A percentile compares a stretch with the other conserved stretches of the same genome.
phyloP scores from a whole-genome alignment of 2,797 vertebrate genomes.

The Phrynocephalus vlangalii region DNA sequence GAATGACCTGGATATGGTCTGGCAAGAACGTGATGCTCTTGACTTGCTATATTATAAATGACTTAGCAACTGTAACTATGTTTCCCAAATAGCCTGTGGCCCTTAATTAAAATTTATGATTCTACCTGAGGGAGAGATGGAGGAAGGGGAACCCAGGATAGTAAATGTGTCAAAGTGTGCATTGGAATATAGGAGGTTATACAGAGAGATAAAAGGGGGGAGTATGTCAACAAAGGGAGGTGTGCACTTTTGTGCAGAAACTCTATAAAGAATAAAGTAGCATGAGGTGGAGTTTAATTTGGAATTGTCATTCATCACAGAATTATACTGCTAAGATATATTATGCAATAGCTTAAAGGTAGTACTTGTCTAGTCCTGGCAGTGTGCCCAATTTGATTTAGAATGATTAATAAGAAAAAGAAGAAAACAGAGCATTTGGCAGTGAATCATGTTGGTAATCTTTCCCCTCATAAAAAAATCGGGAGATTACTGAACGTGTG shows the following conservation, averaged over 20 bases:
- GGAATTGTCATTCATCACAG: background rate
- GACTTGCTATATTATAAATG: background rate
- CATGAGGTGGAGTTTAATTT: background rate
- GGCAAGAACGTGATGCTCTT: background rate
- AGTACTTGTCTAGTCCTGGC: background rate
- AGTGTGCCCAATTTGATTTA: background rate
- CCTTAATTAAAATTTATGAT: slow-evolving; percentile 2
- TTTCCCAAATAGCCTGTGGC: background rate
- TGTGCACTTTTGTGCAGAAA: background rate
- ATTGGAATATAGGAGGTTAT: background rate
- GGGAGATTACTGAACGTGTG: background rate
- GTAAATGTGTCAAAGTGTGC: background rate
- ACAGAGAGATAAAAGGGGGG: background rate
- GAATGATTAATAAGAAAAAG: slow-evolving; percentile 1
- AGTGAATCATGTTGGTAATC: background rate
- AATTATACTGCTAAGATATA: background rate
- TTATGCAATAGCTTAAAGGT: background rate
- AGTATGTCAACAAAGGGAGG: background rate
- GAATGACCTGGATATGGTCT: background rate
- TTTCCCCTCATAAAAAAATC: background rate
- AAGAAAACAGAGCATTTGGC: background rate
- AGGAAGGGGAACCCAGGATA: background rate
- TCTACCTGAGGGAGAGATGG: background rate
- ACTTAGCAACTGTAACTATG: too few relatives aligned
- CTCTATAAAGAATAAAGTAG: background rate